Evolutionary conservation across 2,888 invertebrate species (phyloP).

Genomic region (Hirudinaria manillensis): DNA sequence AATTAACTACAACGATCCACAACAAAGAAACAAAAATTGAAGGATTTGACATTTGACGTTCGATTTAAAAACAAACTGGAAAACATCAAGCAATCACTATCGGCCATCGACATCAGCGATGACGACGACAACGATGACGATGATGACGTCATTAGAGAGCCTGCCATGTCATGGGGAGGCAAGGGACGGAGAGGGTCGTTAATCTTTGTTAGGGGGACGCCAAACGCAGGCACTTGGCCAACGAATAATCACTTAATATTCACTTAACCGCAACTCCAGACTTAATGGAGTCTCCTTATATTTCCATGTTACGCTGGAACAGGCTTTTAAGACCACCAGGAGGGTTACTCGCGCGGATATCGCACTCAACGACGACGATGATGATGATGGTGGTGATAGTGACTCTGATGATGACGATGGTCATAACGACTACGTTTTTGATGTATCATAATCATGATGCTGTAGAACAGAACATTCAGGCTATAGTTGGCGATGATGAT

Average conservation of each 20-base stretch:
- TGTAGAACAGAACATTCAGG: too few relatives aligned
- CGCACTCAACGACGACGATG: background rate
- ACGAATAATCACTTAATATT: background rate
- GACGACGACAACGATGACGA: constrained; percentile 9
- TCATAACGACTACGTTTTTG: background rate
- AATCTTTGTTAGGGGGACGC: background rate
- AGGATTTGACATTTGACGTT: too few relatives aligned
- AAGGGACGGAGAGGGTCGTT: background rate
- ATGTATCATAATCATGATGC: constrained; percentile 16
- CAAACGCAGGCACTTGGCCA: background rate
- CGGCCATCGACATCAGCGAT: background rate
- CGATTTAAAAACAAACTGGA: too few relatives aligned
- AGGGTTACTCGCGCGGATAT: background rate
- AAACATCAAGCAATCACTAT: too few relatives aligned
- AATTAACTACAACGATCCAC: too few relatives aligned
- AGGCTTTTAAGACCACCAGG: constrained; percentile 1
- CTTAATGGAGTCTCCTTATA: constrained; percentile 6
- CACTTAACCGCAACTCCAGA: background rate
- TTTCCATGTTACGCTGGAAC: background rate
- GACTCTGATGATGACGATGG: background rate
- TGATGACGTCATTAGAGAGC: background rate
- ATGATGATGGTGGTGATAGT: background rate
- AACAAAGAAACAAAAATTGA: too few relatives aligned
- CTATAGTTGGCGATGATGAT: constrained; percentile 12
- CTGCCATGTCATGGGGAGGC: too few relatives aligned